phyloP scores from a whole-genome alignment of 2,797 vertebrate species.

The Cirrhinus molitorella region DNA sequence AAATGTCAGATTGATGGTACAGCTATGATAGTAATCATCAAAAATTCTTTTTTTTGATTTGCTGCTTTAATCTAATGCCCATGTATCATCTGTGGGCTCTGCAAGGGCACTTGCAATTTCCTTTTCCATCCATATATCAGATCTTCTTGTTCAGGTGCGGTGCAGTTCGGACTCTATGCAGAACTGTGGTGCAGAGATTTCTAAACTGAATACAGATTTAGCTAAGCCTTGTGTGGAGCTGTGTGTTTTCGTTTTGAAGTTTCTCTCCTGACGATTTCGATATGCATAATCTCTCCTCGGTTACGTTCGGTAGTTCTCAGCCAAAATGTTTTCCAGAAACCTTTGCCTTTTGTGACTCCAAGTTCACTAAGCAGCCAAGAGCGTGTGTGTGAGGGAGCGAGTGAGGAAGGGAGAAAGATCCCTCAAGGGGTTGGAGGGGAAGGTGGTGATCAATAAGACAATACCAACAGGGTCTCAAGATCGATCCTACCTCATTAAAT shows the following conservation, averaged over 20 bases:
- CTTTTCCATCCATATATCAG: constrained; percentile 8
- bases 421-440: constrained; percentile 31
- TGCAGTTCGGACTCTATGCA: constrained; percentile 14
- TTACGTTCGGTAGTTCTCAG: constrained; percentile 16
- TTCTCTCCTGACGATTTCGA: constrained; percentile 5
- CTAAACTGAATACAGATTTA: constrained; percentile 25
- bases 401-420: constrained; percentile 19
- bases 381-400: background rate
- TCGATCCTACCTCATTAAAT: constrained; percentile 51
- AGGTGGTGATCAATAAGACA: constrained; percentile 42
- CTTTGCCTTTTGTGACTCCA: constrained; percentile 9
- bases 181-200: constrained; percentile 19
- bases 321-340: constrained; percentile 43
- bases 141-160: constrained; percentile 1
- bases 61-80: constrained; percentile 10
- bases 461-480: constrained; percentile 38
- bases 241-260: background rate
- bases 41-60: constrained; percentile 7
- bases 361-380: constrained; percentile 14
- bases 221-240: background rate
- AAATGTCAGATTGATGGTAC: background rate
- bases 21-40: background rate
- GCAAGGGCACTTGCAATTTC: constrained; percentile 4
- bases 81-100: background rate
- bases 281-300: constrained; percentile 18